These are phyloP conservation scores for Apogon talboti DNA, from an alignment of 2,797 vertebrate species.

Conservation along the genomic window DNA sequence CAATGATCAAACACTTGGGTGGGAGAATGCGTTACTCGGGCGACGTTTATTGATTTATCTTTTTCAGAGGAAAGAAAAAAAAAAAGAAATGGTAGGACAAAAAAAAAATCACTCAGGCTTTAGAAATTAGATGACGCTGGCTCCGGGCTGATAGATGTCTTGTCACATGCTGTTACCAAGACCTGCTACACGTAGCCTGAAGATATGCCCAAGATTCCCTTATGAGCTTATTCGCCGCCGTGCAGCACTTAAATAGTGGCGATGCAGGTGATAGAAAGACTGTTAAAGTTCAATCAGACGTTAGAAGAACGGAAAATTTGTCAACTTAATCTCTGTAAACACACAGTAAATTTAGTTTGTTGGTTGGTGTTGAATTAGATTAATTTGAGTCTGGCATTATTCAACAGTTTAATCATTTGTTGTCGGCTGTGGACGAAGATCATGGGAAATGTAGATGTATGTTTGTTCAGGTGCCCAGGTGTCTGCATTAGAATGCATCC, in stretches of 20 bases:
- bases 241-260: constrained; percentile 18
- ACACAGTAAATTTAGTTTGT: neutral
- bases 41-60: constrained; percentile 72
- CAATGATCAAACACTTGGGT: constrained; percentile 70
- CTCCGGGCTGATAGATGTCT: constrained; percentile 68
- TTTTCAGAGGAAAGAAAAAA: constrained; percentile 36
- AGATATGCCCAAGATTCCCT: constrained; percentile 40
- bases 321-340: neutral
- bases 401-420: neutral
- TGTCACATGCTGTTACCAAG: constrained; percentile 57
- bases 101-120: constrained; percentile 59
- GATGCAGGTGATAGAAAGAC: constrained; percentile 4
- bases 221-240: constrained; percentile 43
- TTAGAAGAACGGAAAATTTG: neutral
- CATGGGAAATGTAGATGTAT: neutral
- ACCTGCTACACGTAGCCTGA: constrained; percentile 40
- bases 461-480: too few relatives aligned
- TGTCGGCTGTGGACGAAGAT: neutral
- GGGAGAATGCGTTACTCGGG: constrained; percentile 54
- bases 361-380: neutral
- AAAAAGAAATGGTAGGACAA: constrained; percentile 44
- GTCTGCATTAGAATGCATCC: too few relatives aligned
- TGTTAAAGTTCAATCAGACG: constrained; percentile 1
- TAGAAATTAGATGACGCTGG: constrained; percentile 56
- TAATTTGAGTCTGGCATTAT: neutral